Base-by-base conservation (phyloP, 1,140 invertebrate species). In the Augochlora pura region DNA sequence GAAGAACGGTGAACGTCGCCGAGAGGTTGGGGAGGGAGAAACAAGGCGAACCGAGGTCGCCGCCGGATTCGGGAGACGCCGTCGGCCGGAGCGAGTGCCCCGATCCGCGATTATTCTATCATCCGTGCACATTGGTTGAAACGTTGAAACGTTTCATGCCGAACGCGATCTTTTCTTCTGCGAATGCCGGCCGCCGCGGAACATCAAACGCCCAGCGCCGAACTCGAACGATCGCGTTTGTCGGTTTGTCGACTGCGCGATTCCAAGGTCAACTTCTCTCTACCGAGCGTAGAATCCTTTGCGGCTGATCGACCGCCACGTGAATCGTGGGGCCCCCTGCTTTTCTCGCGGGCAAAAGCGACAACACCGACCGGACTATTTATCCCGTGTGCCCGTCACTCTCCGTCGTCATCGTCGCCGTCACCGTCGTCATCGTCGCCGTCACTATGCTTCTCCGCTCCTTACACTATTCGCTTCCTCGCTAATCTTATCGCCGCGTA, bases 1-100 rank as follows among this genome's bases (percentile, higher is more conserved):
- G 21, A 52, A 39, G 21, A 23, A 27, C 9, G 57, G 9, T 27
- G 71, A 49, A 64, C 38, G 39, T 10, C 18, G 32, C 9, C 18
- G 10, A 23, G 59, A 18, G 59, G 21, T 14, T 25, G 25, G 21
- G 7, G 14, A n/a, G 25, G n/a, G 25, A 16, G 25, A 32, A 57
- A 57, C 54, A n/a, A n/a, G 60, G 25, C 14, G 21, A 73, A 63
- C 4, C 59, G 25, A 16, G 23, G 42, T 49, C 23, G 57, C 18
- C 23, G 32, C 60, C 32, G 57, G 57, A 60, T 49, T n/a, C 75
- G 57, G 70, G 65, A 66, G 39, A 68, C 68, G 52, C 38, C 68
- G 63, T 10, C 52, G 73, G 54, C 54, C 16, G 52, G 18, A 52
- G 62, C 59, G 59, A 46, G 9, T 42, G 16, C 10, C 8, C 14